Base-by-base conservation (phyloP, 2,888 invertebrate species). In the Plebejus melissa region DNA sequence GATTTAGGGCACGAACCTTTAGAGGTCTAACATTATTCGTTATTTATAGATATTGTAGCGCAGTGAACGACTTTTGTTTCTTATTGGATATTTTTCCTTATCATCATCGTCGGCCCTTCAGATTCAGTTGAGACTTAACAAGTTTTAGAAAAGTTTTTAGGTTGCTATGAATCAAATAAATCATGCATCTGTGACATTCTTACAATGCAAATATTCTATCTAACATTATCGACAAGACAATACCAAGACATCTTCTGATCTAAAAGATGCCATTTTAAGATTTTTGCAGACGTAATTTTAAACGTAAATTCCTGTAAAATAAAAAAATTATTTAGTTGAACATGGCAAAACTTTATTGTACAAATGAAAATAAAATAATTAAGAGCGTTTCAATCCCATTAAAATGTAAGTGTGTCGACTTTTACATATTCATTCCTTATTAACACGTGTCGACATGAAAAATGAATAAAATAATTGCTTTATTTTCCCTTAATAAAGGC, bases 11-110 rank as follows among this genome's bases (percentile, higher is more conserved):
- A 74, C 69, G 69, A 74, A 74, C 65, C 69, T 65, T 74, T 74
- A 69, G 32, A 60, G 74, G 74, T 74, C 74, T 74, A 74, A 74
- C 74, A 60, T 74, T 74, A 74, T 74, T 32, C 57, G 58, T 74
- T 74, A 74, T 74, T 74, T 74, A 74, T 74, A 38, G 74, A 74
- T 74, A 74, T 74, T 60, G 74, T 74, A 32, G 22, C 54, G 74
- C 28, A 74, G 71, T 22, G 57, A 74, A 58, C 74, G 74, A 74
- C 74, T 74, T 74, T 74, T 74, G 74, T 74, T 60, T 57, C 41
- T 71, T 71, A 71, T 71, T 71, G 71, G 65, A 65, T 65, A 65
- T 65, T 16, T 54, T 65, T 32, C 65, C 65, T 65, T 65, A 65
- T 65, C 65, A 36, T 65, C 32, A 65, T 65, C 65, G 36, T 65